Evolutionary conservation across 2,888 invertebrate genomes (phyloP), one percentile per base, ranked within the genome.

Genomic region (Latrodectus elegans): DNA sequence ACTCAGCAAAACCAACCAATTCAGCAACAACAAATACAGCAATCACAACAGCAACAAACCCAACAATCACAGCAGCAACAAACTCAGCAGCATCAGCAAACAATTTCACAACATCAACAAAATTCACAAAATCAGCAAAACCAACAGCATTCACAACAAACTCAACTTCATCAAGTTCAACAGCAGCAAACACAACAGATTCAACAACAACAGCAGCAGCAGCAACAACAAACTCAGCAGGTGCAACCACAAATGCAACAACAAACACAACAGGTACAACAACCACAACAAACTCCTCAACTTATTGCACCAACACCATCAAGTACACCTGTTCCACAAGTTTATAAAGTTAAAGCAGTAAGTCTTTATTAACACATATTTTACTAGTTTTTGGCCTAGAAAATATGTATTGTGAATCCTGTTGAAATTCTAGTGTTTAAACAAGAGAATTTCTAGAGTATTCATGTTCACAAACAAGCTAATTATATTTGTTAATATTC

Each of bases 131-230:
- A 76, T n/a, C 73, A 83, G n/a, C 49, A 38, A 4, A 73, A 53
- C 22, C 78, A 70, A 11, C 52, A 38, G 26, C 52, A 15, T 0
- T 67, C 51, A 52, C 73, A 67, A 65, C 81, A 74, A 38, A 12
- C 51, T 6, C 81, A 81, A 26, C 81, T 67, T 12, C 67, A 74
- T 55, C 49, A 38, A 17, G 75, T 73, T 6, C 84, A 60, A 71
- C 68, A 68, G 65, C 92, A 10, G 92, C 92, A 91, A 92, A 94
- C 92, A 94, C 93, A 93, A 92, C n/a, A 14, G 11, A 94, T 94
- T 91, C 93, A 94, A 0, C 92, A 94, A 65, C 93, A 93, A 10
- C 77, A 84, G 15, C 76, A 73, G 17, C 76, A 77, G 67, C 75
- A 75, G 38, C 68, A 26, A 11, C 77, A 84, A n/a, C 76, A 73